phyloP scores from a whole-genome alignment of 2,888 invertebrate species.

The Salpingus planirostris region DNA sequence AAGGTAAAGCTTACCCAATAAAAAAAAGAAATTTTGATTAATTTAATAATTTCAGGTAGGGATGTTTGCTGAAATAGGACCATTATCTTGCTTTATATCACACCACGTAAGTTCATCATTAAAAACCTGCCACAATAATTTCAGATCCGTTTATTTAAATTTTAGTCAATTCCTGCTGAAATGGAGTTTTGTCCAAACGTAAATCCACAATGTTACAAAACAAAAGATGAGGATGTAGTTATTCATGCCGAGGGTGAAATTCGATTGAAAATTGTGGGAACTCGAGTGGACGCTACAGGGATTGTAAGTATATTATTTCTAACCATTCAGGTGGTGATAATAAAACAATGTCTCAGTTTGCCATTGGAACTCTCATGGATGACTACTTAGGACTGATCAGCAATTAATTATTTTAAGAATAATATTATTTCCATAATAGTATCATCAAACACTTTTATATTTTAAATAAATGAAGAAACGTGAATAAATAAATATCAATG shows the following conservation, averaged over 20 bases:
- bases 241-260: slow-evolving; percentile 97
- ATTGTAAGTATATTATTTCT: no score
- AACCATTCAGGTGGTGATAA: no score
- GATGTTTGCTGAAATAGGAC: slow-evolving; percentile 98
- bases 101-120: slow-evolving; percentile 86
- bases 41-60: slow-evolving; percentile 62
- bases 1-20: slow-evolving; percentile 44
- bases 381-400: slow-evolving; percentile 82
- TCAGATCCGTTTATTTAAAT: no score
- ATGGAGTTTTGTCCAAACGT: slow-evolving; percentile 99
- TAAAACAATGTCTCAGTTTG: slow-evolving; percentile 79
- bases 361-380: slow-evolving; percentile 98
- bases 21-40: neutral
- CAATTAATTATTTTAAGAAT: slow-evolving; percentile 28
- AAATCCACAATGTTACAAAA: slow-evolving; percentile 97
- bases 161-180: slow-evolving; percentile 97
- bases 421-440: no score
- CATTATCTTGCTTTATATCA: slow-evolving; percentile 96
- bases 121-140: no score
- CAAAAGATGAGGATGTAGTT: slow-evolving; percentile 94
- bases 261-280: slow-evolving; percentile 95
- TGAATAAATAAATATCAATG: no score
- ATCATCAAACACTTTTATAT: no score
- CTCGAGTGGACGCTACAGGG: slow-evolving; percentile 96
- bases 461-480: no score